Conservation (phyloP, 2,113 vertebrate species). For the Ceratotherium simum region DNA sequence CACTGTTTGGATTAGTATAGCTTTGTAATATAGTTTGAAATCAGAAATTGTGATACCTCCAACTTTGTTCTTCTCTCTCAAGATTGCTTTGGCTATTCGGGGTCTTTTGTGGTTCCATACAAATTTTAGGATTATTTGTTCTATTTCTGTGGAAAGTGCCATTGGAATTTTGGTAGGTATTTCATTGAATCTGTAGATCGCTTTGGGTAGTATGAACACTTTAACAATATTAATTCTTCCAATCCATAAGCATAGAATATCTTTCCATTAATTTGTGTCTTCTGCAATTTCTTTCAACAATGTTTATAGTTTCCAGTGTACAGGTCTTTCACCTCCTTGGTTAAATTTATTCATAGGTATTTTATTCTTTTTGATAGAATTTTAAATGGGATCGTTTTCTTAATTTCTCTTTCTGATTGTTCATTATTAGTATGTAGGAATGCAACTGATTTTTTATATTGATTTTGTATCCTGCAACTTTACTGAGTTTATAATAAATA, state of each 20-base stretch:
- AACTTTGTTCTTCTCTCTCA: neutral
- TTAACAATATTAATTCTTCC: neutral
- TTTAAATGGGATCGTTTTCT: neutral
- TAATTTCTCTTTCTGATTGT: neutral
- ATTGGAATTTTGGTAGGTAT: neutral
- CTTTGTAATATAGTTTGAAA: neutral
- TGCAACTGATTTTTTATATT: neutral
- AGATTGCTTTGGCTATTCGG: neutral
- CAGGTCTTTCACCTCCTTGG: neutral
- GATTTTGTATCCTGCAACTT: neutral
- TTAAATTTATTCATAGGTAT: neutral
- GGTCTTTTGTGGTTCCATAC: neutral
- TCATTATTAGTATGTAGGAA: neutral
- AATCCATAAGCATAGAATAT: neutral
- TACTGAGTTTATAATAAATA: neutral
- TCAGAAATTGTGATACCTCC: neutral
- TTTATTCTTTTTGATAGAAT: neutral
- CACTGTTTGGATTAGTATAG: neutral
- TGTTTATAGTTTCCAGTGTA: neutral
- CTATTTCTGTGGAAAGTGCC: neutral
- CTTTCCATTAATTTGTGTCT: neutral
- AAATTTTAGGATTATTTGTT: neutral
- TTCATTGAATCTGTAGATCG: neutral
- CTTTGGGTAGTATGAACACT: neutral
- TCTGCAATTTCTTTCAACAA: neutral